Evolutionary conservation across 1,140 invertebrate species (phyloP), one percentile per base, ranked within the genome.

Genomic region (Meteorus sp.): DNA sequence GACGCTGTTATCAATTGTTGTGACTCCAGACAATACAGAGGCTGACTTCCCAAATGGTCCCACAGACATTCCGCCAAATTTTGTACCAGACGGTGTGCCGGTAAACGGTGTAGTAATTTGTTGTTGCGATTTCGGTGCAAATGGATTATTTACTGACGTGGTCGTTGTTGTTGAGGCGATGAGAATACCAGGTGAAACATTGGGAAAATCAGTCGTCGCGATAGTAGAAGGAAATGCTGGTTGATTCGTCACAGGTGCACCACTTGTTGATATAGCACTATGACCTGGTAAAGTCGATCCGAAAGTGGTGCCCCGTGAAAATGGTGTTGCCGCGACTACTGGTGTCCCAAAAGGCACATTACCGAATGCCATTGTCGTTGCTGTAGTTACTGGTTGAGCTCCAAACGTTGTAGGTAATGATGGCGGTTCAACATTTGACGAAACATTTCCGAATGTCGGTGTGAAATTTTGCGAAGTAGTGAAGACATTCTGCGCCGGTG

Each of bases 1-100:
- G 57, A 70, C 55, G 0, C 47, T 71, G 3, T 76, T 69, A 19
- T 78, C 70, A 8, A 74, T 61, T n/a, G 61, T 54, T 2, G 56
- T 59, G 0, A 60, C 61, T 8, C 65, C 45, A 2, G 56, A 54
- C 0, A 56, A 48, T 19, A 59, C 56, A 22, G 68, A 70, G 1
- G 64, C 47, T 0, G 73, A 64, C 37, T 59, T 66, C 15, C 59
- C 62, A 55, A 72, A 70, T 0, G 67, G 62, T 23, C 52, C 65
- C 13, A 31, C 27, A 2, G 66, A 44, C 19, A 27, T 59, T n/a
- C 45, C 62, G 8, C 45, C 47, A 33, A 41, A 39, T 50, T 6
- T 11, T n/a, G 17, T 4, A 23, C 3, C n/a, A 11, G 45, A 29
- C 11, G 35, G 3, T 19, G 31, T 23, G 11, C 56, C 31, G 15